Conservation (phyloP, 2,888 invertebrate genomes). For the Allophyes oxyacanthae region DNA sequence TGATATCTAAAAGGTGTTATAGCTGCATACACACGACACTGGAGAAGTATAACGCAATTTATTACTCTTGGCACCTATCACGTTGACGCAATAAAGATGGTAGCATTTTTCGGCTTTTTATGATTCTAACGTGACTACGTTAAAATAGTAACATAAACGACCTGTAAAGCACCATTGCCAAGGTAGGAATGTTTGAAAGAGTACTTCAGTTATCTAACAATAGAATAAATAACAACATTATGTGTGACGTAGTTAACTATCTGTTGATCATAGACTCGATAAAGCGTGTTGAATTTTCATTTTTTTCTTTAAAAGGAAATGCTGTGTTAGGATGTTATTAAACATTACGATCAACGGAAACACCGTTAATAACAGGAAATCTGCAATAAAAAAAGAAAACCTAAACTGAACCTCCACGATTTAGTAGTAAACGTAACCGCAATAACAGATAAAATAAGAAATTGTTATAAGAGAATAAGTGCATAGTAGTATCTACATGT, state of each 20-base stretch:
- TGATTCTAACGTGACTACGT: slow-evolving; percentile 40
- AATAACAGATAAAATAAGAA: slow-evolving; percentile 4
- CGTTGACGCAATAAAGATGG: slow-evolving; percentile 42
- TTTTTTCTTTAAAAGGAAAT: slow-evolving; percentile 10
- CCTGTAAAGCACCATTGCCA: slow-evolving; percentile 29
- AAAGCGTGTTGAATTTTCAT: slow-evolving; percentile 2
- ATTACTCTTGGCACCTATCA: slow-evolving; percentile 48
- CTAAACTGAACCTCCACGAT: slow-evolving; percentile 4
- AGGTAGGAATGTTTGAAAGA: slow-evolving; percentile 25
- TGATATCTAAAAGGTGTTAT: slow-evolving; percentile 15
- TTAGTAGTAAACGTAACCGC: slow-evolving; percentile 4
- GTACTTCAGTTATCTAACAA: slow-evolving; percentile 18
- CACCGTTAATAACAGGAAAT: slow-evolving; percentile 36
- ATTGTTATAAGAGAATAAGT: slow-evolving; percentile 22
- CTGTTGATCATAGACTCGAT: slow-evolving; percentile 6
- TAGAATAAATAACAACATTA: slow-evolving; percentile 8
- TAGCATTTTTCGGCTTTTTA: slow-evolving; percentile 41
- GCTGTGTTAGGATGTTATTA: slow-evolving; percentile 20
- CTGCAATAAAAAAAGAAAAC: slow-evolving; percentile 23
- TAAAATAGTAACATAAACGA: slow-evolving; percentile 34
- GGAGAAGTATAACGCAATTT: slow-evolving; percentile 38
- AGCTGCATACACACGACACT: slow-evolving; percentile 23
- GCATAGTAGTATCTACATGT: slow-evolving; percentile 7
- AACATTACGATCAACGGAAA: slow-evolving; percentile 27
- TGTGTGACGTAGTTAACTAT: slow-evolving; percentile 20